phyloP scores from a whole-genome alignment of 2,888 invertebrate genomes.

The Lymantria dispar region DNA sequence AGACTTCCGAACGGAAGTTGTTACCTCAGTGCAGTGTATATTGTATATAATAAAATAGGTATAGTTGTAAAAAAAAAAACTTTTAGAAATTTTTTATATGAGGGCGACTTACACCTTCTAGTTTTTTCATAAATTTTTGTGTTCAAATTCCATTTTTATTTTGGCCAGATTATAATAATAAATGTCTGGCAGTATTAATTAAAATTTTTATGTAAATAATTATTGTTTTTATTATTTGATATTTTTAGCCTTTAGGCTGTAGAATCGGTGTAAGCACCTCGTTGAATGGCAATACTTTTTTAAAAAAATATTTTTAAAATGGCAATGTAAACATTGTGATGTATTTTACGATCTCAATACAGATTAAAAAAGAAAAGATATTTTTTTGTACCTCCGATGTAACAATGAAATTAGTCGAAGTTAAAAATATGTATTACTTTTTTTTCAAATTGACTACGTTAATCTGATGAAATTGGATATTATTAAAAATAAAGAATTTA shows the following conservation, averaged over 20 bases:
- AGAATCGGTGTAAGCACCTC: slow-evolving; percentile 45
- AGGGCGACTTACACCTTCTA: slow-evolving; percentile 58
- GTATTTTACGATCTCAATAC: slow-evolving; percentile 76
- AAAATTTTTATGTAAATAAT: slow-evolving; percentile 26
- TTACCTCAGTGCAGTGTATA: slow-evolving; percentile 79
- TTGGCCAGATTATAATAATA: slow-evolving; percentile 17
- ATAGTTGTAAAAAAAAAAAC: slow-evolving; percentile 45
- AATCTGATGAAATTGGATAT: slow-evolving; percentile 79
- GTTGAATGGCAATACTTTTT: slow-evolving; percentile 51
- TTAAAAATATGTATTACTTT: slow-evolving; percentile 1
- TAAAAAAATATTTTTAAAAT: slow-evolving; percentile 46
- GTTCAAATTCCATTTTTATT: slow-evolving; percentile 18
- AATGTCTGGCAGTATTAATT: slow-evolving; percentile 28
- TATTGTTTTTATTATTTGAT: slow-evolving; percentile 29
- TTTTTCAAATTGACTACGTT: slow-evolving; percentile 55
- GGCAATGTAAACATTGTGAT: slow-evolving; percentile 65
- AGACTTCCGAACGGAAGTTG: slow-evolving; percentile 19
- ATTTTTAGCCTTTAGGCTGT: slow-evolving; percentile 16
- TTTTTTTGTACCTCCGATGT: slow-evolving; percentile 44
- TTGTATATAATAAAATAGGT: slow-evolving; percentile 55
- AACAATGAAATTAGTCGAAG: slow-evolving; percentile 27
- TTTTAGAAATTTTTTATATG: slow-evolving; percentile 59
- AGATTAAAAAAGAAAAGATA: slow-evolving; percentile 46
- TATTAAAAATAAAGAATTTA: slow-evolving; percentile 79
- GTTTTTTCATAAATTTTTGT: slow-evolving; percentile 31